Conservation (phyloP, 1,140 invertebrate species). For the Papilio glaucus region DNA sequence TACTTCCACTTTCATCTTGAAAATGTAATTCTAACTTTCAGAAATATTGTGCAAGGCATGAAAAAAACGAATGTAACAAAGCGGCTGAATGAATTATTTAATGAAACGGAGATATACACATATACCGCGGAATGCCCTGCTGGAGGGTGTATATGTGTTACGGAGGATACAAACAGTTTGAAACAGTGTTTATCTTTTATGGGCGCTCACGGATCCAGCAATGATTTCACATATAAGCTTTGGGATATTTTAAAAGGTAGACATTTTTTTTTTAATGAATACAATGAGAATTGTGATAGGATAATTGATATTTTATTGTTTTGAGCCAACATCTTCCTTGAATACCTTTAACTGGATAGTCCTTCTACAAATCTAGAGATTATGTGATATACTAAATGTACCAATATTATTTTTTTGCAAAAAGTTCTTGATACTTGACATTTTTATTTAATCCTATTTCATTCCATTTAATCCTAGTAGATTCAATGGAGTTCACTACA, state of each 20-base stretch:
- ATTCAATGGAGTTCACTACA: too few relatives aligned
- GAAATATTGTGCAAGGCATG: constrained; percentile 58
- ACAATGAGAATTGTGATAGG: too few relatives aligned
- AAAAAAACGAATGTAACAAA: constrained; percentile 60
- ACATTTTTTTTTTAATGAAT: constrained; percentile 39
- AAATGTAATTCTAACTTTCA: constrained; percentile 50
- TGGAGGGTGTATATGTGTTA: constrained; percentile 73
- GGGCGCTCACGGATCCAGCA: constrained; percentile 65
- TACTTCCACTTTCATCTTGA: too few relatives aligned
- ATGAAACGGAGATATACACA: constrained; percentile 77
- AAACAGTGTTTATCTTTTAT: constrained; percentile 64
- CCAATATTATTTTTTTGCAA: too few relatives aligned
- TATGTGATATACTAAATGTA: too few relatives aligned
- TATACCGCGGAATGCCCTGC: constrained; percentile 71
- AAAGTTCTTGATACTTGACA: too few relatives aligned
- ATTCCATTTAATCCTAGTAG: too few relatives aligned
- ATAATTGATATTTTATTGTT: too few relatives aligned
- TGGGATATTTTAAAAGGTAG: constrained; percentile 82
- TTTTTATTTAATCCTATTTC: too few relatives aligned
- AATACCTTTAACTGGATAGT: too few relatives aligned
- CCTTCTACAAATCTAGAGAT: too few relatives aligned
- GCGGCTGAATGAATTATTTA: constrained; percentile 66
- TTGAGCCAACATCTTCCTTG: too few relatives aligned
- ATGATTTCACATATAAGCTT: constrained; percentile 80
- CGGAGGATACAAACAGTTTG: constrained; percentile 67